Conservation (phyloP, 2,797 vertebrate genomes). For the Limosa lapponica region DNA sequence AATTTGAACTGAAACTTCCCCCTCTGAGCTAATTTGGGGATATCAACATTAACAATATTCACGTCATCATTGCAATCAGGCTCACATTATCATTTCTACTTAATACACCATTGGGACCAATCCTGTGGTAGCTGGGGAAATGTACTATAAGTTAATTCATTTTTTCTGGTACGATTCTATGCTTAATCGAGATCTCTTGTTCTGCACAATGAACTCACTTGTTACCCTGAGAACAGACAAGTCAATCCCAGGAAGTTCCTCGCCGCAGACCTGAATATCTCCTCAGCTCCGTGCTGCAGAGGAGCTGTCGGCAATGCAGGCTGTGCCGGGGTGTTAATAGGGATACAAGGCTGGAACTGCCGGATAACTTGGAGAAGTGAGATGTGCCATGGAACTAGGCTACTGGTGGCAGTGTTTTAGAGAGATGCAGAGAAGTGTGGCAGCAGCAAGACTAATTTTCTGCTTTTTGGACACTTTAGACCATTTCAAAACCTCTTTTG, state of each 20-base stretch:
- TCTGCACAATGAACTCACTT: slow-evolving; percentile 11
- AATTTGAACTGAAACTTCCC: slow-evolving; percentile 6
- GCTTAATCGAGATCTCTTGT: slow-evolving; percentile 40
- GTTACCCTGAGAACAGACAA: slow-evolving; percentile 2
- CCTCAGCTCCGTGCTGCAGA: not conserved
- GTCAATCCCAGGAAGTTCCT: not conserved
- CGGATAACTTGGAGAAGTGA: not conserved
- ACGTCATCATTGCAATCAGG: slow-evolving; percentile 46
- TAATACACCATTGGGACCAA: slow-evolving; percentile 49
- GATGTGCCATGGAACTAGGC: not conserved
- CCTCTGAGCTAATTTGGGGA: slow-evolving; percentile 17
- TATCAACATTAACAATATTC: slow-evolving; percentile 57
- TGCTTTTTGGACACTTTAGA: not conserved
- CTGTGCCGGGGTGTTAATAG: not conserved
- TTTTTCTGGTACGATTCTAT: slow-evolving; percentile 11
- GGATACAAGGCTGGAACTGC: not conserved
- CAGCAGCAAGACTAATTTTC: not conserved
- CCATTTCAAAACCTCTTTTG: not conserved
- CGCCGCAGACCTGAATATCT: not conserved
- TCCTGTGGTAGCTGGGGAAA: slow-evolving; percentile 30
- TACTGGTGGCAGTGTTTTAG: not conserved
- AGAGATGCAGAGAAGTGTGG: not conserved
- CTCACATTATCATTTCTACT: slow-evolving; percentile 56
- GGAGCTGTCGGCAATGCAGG: not conserved
- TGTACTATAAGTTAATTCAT: slow-evolving; percentile 41